Percentiles rank a stretch among this genome's conserved stretches.
Evolutionary conservation across 2,888 invertebrate genomes (phyloP).

Genomic region (Oxycera nigricornis): DNA sequence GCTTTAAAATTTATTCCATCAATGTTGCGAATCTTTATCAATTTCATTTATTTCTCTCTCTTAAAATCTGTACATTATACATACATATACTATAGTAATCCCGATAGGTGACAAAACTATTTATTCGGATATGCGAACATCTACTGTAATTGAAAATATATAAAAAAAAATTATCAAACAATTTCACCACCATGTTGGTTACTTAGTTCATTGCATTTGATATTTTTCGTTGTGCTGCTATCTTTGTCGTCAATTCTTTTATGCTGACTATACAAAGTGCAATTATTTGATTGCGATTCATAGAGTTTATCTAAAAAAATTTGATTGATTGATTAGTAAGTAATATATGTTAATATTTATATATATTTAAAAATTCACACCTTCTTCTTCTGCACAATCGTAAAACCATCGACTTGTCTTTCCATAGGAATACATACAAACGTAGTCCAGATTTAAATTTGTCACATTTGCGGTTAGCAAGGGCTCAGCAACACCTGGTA

Average conservation of each 20-base stretch:
- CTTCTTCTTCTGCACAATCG: conserved; percentile 12
- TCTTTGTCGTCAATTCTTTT: not conserved
- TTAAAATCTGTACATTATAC: not conserved
- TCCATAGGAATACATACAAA: conserved; percentile 17
- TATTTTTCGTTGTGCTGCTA: not conserved
- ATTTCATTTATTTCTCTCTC: not conserved
- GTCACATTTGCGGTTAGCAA: not conserved
- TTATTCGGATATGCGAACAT: no score
- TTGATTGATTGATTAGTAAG: not conserved
- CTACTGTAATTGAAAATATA: no score
- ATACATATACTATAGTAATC: not conserved
- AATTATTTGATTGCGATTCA: conserved; percentile 1
- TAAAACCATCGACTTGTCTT: conserved; percentile 11
- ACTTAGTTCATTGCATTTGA: not conserved
- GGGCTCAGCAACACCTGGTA: conserved; percentile 9
- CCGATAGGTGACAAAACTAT: no score
- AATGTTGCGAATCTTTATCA: not conserved
- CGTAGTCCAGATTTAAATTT: not conserved
- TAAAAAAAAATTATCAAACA: not conserved
- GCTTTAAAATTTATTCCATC: no score
- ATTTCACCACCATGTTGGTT: not conserved
- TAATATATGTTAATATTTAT: not conserved
- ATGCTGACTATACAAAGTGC: not conserved
- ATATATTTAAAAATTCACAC: not conserved
- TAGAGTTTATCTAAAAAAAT: not conserved